Evolutionary conservation across 2,888 invertebrate species (phyloP), one percentile per base, ranked within the genome.

Genomic region (Spisula subtruncata): DNA sequence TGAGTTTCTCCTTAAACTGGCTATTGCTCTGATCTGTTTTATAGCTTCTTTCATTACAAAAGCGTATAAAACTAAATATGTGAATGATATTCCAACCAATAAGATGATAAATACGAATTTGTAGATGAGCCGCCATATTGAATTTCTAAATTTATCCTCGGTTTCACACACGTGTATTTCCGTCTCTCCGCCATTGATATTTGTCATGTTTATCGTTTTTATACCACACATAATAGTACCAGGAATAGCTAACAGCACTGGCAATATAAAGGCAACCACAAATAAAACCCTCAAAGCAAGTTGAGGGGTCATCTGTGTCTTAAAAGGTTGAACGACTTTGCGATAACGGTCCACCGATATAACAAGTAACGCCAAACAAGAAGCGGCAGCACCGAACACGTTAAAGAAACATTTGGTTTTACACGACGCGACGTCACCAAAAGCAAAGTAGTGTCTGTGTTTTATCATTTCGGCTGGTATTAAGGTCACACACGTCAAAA

Each of bases 381-480:
- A 87, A 0, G 90, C 81, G 8, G 90, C 71, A 16, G 90, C 87
- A 0, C 87, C 87, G 25, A 90, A 87, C 8, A 90, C 88, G 41
- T 85, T 88, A n/a, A 90, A 81, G 71, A 90, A 90, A 56, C 90
- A 90, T 54, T 90, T 90, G 18, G 83, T 66, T 85, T 90, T 90
- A 41, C 90, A 90, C 8, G 83, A 82, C 0, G 18, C 32, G 4
- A 6, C 80, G 29, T 86, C 41, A n/a, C 54, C 41, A 82, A 89
- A 89, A 0, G 54, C 46, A 66, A 89, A 89, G 32, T 86, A 89
- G 41, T 83, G 54, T n/a, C 86, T 56, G 14, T 89, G 89, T 66
- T 82, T 89, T 8, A 86, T 51, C 51, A 90, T 90, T 82, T 90
- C 90, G 6, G 83, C 87, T 14, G 90, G 90, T 46, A 90, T 81